phyloP scores from a whole-genome alignment of 2,888 invertebrate species.

The Rotaria socialis region DNA sequence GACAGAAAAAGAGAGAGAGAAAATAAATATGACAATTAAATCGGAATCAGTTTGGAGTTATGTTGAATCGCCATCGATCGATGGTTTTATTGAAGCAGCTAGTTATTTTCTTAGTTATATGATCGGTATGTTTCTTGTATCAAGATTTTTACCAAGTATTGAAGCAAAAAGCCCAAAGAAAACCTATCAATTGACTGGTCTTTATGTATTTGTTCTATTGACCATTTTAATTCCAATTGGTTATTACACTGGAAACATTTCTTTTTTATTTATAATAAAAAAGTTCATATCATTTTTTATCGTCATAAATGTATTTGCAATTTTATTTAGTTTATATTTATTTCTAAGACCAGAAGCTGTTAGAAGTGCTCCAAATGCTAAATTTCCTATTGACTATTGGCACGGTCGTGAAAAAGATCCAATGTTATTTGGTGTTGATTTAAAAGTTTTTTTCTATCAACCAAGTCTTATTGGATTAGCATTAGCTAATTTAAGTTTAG shows the following conservation, averaged over 20 bases:
- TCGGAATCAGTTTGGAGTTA: neutral
- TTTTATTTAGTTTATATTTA: neutral
- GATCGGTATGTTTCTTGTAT: neutral
- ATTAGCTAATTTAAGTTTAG: neutral
- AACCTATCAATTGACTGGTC: neutral
- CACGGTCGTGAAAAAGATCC: constrained; percentile 2
- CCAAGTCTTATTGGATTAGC: constrained; percentile 16
- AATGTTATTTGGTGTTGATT: neutral
- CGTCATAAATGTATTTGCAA: neutral
- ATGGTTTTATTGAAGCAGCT: neutral
- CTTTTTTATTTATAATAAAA: neutral
- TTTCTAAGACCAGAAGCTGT: neutral
- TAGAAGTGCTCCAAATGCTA: neutral
- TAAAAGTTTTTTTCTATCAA: constrained; percentile 6
- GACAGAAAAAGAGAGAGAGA: neutral
- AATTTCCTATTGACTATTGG: neutral
- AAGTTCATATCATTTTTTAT: neutral
- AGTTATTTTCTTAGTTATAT: neutral
- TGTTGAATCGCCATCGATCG: neutral
- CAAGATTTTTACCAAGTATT: neutral
- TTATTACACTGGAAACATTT: neutral
- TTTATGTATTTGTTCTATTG: neutral
- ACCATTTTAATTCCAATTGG: neutral
- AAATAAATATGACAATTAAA: neutral
- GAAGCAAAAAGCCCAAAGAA: neutral